Conservation (phyloP, 2,113 vertebrate species). For the Sinocyclocheilus anophthalmus region DNA sequence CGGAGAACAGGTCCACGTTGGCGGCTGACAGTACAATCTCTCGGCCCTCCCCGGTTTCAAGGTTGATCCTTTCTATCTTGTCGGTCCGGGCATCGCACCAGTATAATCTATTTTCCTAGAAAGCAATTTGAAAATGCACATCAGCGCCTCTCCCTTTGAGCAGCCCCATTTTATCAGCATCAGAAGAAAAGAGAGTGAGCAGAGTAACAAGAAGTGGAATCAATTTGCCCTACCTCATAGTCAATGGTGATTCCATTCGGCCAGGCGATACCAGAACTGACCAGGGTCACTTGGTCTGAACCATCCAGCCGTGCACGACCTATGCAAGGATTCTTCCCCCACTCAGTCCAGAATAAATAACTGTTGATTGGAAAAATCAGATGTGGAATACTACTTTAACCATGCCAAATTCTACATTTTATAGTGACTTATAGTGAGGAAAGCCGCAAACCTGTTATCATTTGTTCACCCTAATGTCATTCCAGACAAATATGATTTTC, state of each 20-base stretch:
- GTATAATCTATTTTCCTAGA: conserved; percentile 98
- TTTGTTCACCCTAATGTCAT: too few relatives aligned
- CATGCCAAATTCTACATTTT: too few relatives aligned
- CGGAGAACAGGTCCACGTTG: conserved; percentile 98
- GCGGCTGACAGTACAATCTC: conserved; percentile 95
- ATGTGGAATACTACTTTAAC: too few relatives aligned
- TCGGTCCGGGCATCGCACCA: conserved; percentile 98
- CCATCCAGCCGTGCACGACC: conserved; percentile 91
- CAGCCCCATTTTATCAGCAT: conserved; percentile 67
- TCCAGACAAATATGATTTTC: too few relatives aligned
- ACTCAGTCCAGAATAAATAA: conserved; percentile 98
- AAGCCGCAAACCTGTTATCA: too few relatives aligned
- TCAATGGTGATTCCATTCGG: conserved; percentile 97
- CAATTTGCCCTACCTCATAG: conserved; percentile 83
- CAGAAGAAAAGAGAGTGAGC: conserved; percentile 59
- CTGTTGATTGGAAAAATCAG: conserved; percentile 65
- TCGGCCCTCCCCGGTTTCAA: conserved; percentile 93
- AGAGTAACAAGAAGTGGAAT: conserved; percentile 39
- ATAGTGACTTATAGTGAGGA: too few relatives aligned
- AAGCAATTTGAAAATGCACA: conserved; percentile 82
- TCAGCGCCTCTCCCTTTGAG: conserved; percentile 61
- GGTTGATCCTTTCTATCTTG: conserved; percentile 99
- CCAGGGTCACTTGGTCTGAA: conserved; percentile 89
- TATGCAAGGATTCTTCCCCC: conserved; percentile 94
- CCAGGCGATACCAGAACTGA: conserved; percentile 91